Evolutionary conservation across 1,140 invertebrate genomes (phyloP).

Genomic region (Paracyclopina nana): DNA sequence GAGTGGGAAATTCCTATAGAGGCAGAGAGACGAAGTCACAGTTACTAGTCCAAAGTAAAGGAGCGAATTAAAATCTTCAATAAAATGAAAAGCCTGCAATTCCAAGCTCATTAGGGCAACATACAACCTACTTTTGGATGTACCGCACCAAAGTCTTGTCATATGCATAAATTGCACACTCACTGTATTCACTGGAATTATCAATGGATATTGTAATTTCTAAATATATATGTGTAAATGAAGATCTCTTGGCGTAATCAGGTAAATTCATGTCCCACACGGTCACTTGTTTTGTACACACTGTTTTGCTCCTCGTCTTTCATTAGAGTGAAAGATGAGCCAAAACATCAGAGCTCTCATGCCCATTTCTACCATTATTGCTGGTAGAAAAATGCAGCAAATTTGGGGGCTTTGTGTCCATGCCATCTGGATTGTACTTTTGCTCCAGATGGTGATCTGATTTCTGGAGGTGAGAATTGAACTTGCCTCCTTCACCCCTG

Average conservation of each 20-base stretch:
- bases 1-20: conserved; percentile 7
- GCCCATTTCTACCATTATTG: no score
- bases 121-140: conserved; percentile 8
- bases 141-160: conserved; percentile 5
- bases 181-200: not conserved
- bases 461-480: conserved; percentile 59
- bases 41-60: not conserved
- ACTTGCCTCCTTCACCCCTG: conserved; percentile 84
- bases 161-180: conserved; percentile 1
- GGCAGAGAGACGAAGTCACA: not conserved
- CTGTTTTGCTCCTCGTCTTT: no score
- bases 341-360: no score
- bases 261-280: no score
- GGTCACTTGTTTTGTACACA: no score
- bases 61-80: conserved; percentile 12
- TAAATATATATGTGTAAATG: conserved; percentile 13
- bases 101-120: conserved; percentile 9
- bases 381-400: no score
- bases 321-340: no score
- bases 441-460: no score
- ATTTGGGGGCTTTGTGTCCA: no score
- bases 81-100: conserved; percentile 9
- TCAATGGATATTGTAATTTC: conserved; percentile 6
- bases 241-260: no score
- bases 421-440: no score